phyloP scores from a whole-genome alignment of 92 coral and sea anemone species.

The Parazoanthus darwini region DNA sequence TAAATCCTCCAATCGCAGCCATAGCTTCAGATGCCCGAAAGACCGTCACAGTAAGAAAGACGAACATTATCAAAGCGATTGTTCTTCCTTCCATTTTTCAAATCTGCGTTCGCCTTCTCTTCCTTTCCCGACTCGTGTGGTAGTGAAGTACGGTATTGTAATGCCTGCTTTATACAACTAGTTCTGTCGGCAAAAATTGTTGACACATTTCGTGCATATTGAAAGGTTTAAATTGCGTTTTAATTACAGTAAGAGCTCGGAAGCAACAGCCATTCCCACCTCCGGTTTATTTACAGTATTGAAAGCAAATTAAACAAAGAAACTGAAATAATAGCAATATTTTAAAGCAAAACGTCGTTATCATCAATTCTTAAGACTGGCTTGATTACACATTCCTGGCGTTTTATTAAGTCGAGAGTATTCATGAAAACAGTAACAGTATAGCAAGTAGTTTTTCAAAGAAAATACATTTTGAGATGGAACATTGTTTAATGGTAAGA shows the following conservation, averaged over 20 bases:
- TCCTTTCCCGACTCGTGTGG: not conserved
- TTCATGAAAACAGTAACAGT: not conserved
- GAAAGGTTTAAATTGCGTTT: slow-evolving; percentile 18
- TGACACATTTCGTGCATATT: slow-evolving; percentile 18
- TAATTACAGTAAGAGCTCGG: slow-evolving; percentile 41
- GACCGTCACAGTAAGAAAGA: not conserved
- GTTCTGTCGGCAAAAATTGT: slow-evolving; percentile 14
- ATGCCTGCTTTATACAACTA: slow-evolving; percentile 13
- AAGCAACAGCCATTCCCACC: slow-evolving; percentile 12
- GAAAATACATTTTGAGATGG: not conserved
- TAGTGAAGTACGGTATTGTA: not conserved
- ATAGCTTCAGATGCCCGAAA: slow-evolving; percentile 9
- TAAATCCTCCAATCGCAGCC: not conserved
- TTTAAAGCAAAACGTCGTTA: not conserved
- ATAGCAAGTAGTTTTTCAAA: not conserved
- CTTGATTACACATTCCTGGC: not conserved
- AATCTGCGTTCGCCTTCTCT: not conserved
- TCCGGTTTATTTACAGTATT: slow-evolving; percentile 16
- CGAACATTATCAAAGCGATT: not conserved
- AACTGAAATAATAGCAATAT: slow-evolving; percentile 5
- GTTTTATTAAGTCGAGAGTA: not conserved
- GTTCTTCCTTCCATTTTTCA: slow-evolving; percentile 14
- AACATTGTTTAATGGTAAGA: not conserved
- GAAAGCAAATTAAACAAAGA: slow-evolving; percentile 39
- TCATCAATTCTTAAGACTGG: not conserved